Evolutionary conservation across 37 sponge, comb jelly and placozoan genomes (phyloP).

Genomic region (Oopsacas minuta): DNA sequence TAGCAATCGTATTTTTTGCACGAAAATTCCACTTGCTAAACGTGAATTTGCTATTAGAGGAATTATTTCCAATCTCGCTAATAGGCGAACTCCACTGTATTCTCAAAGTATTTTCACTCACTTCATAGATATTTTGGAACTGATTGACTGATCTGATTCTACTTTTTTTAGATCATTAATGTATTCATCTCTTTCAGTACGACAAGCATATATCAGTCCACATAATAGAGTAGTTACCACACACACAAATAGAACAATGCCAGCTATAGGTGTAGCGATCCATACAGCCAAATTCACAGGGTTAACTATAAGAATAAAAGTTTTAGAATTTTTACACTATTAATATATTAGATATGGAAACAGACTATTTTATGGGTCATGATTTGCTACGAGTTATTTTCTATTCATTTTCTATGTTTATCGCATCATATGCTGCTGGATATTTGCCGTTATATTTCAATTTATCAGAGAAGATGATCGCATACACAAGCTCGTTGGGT

Average conservation of each 20-base stretch:
- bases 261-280: not conserved
- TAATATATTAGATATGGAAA: not conserved
- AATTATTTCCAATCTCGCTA: not conserved
- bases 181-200: not conserved
- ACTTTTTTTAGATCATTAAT: not conserved
- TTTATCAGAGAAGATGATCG: slow-evolving; percentile 49
- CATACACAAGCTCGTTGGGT: slow-evolving; percentile 52
- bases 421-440: slow-evolving; percentile 81
- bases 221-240: not conserved
- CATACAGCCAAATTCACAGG: not conserved
- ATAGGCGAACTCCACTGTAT: not conserved
- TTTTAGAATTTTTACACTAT: not conserved
- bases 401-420: slow-evolving; percentile 77
- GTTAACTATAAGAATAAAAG: not conserved
- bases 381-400: slow-evolving; percentile 17
- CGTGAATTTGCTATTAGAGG: too few relatives aligned
- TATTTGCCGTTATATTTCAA: slow-evolving; percentile 68
- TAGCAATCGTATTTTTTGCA: too few relatives aligned
- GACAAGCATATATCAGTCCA: not conserved
- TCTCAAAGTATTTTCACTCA: not conserved
- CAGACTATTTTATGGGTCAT: not conserved
- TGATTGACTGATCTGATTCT: not conserved
- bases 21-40: too few relatives aligned
- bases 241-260: not conserved
- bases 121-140: not conserved